These are phyloP conservation scores for Aelia acuminata DNA, from an alignment of 2,888 invertebrate species.

Conservation along the genomic window DNA sequence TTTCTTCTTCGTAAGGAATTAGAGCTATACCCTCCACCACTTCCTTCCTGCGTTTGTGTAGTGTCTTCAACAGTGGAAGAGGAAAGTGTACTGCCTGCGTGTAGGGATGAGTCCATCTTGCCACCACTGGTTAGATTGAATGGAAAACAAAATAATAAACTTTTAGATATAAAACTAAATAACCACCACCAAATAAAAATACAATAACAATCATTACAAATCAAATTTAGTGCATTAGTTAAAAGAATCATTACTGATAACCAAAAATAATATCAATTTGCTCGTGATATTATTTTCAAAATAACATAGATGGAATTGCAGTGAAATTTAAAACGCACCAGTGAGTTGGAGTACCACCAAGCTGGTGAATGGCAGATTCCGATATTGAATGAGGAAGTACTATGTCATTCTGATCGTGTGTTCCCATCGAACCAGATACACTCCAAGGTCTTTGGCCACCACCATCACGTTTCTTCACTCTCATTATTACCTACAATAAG, in stretches of 20 bases:
- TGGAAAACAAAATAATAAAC: not conserved
- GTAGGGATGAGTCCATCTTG: slow-evolving; percentile 66
- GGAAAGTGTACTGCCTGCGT: slow-evolving; percentile 69
- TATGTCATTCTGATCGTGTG: slow-evolving; percentile 68
- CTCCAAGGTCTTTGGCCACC: slow-evolving; percentile 82
- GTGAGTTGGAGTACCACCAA: slow-evolving; percentile 70
- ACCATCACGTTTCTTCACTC: slow-evolving; percentile 75
- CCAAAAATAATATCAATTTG: no score
- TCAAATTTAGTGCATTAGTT: no score
- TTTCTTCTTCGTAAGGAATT: slow-evolving; percentile 71
- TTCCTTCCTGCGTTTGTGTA: slow-evolving; percentile 67
- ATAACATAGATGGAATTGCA: not conserved
- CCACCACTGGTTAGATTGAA: slow-evolving; percentile 56
- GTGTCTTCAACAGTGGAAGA: slow-evolving; percentile 73
- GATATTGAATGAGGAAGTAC: slow-evolving; percentile 81
- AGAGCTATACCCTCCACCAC: slow-evolving; percentile 68
- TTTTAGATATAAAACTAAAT: no score
- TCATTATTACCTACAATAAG: slow-evolving; percentile 74
- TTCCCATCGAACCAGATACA: slow-evolving; percentile 78
- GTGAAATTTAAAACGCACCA: slow-evolving; percentile 52
- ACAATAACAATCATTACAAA: no score
- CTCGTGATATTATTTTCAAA: not conserved
- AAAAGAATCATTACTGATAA: no score
- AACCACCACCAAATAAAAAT: no score
- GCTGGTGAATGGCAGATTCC: slow-evolving; percentile 87